phyloP scores from a whole-genome alignment of 2,113 vertebrate genomes.

The Pachycephala philippinensis region DNA sequence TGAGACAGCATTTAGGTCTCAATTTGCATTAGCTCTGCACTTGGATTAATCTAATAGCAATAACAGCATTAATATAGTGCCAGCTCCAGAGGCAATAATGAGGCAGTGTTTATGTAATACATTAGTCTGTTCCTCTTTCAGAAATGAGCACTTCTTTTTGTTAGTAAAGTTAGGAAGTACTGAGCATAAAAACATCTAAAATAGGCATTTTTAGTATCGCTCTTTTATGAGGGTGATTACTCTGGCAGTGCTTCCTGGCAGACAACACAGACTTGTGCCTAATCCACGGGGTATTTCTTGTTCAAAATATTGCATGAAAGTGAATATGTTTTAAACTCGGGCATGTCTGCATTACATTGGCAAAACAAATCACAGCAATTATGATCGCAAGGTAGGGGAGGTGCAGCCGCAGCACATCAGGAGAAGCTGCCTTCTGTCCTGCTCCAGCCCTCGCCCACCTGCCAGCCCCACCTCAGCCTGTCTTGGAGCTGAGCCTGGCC shows the following conservation, averaged over 20 bases:
- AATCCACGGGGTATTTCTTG: slow-evolving; percentile 74
- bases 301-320: slow-evolving; percentile 75
- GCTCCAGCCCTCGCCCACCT: neutral
- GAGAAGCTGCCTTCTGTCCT: neutral
- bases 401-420: neutral
- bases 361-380: slow-evolving; percentile 82
- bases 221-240: neutral
- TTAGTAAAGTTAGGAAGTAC: neutral
- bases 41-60: slow-evolving; percentile 26
- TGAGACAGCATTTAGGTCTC: slow-evolving; percentile 13
- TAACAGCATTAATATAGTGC: neutral
- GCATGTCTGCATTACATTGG: slow-evolving; percentile 80
- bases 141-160: neutral
- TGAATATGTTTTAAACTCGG: slow-evolving; percentile 64
- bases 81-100: neutral
- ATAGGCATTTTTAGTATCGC: neutral
- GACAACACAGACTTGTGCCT: slow-evolving; percentile 81
- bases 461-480: neutral
- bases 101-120: neutral
- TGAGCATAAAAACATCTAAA: neutral
- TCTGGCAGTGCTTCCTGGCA: slow-evolving; percentile 27
- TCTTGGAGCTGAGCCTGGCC: neutral
- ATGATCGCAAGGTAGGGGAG: neutral
- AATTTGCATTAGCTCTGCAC: slow-evolving; percentile 18
- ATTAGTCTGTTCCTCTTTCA: neutral